phyloP scores from a whole-genome alignment of 2,888 invertebrate genomes.

The Lottia gigantea region DNA sequence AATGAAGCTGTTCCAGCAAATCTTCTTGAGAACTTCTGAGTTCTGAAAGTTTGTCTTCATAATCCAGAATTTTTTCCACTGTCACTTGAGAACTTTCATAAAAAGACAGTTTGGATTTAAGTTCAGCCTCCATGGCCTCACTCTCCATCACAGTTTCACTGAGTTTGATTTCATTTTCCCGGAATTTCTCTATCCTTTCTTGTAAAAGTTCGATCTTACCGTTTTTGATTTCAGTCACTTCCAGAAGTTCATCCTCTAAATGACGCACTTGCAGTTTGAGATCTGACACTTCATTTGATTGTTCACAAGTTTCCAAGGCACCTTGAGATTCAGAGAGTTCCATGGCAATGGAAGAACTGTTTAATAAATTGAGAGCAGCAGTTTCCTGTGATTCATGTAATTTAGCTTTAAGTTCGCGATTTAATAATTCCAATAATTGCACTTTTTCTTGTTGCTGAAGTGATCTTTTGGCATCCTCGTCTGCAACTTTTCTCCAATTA shows the following conservation, averaged over 20 bases:
- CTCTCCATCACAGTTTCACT: slow-evolving; percentile 54
- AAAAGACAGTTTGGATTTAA: slow-evolving; percentile 45
- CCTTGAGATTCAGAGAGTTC: slow-evolving; percentile 39
- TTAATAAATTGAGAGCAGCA: slow-evolving; percentile 38
- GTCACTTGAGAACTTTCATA: slow-evolving; percentile 42
- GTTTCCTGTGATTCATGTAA: slow-evolving; percentile 46
- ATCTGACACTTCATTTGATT: not conserved
- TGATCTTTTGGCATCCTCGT: slow-evolving; percentile 53
- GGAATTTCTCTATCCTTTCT: slow-evolving; percentile 36
- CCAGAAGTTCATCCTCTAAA: slow-evolving; percentile 48
- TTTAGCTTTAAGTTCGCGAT: slow-evolving; percentile 51
- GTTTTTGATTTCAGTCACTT: slow-evolving; percentile 47
- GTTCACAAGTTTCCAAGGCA: not conserved
- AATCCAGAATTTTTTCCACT: slow-evolving; percentile 46
- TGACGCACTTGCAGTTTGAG: not conserved
- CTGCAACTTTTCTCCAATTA: slow-evolving; percentile 58
- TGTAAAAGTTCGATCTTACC: slow-evolving; percentile 51
- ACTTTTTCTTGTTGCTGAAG: slow-evolving; percentile 54
- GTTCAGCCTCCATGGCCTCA: slow-evolving; percentile 49
- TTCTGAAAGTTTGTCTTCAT: slow-evolving; percentile 50
- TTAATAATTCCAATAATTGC: slow-evolving; percentile 44
- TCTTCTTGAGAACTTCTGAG: slow-evolving; percentile 50
- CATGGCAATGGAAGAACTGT: slow-evolving; percentile 47
- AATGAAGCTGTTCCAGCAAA: slow-evolving; percentile 49
- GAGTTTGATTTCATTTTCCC: slow-evolving; percentile 52